These are phyloP conservation scores for Stenolophus ochropezus DNA, from an alignment of 2,888 invertebrate species.

Conservation along the genomic window DNA sequence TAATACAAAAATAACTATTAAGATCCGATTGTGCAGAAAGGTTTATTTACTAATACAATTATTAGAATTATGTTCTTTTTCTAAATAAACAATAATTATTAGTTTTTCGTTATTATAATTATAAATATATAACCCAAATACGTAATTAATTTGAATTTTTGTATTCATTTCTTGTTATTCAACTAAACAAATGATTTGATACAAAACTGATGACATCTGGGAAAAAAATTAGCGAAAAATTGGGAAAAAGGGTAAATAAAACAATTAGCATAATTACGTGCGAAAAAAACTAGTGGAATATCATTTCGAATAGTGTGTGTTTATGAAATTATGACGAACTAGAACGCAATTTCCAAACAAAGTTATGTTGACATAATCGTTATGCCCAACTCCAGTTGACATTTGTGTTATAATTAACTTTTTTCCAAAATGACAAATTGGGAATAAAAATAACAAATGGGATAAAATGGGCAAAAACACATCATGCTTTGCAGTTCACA, in stretches of 20 bases:
- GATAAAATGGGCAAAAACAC: slow-evolving; percentile 1
- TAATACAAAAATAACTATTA: too few species aligned
- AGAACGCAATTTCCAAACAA: slow-evolving; percentile 10
- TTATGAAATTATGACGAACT: slow-evolving; percentile 30
- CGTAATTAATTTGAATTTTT: too few species aligned
- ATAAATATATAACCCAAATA: too few species aligned
- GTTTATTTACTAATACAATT: too few species aligned
- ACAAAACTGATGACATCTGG: too few species aligned
- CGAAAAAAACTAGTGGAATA: neutral
- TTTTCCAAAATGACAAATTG: slow-evolving; percentile 27
- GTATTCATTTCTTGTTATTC: too few species aligned
- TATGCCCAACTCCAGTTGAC: slow-evolving; percentile 19
- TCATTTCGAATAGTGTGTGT: slow-evolving; percentile 1
- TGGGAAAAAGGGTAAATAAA: neutral
- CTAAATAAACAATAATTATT: too few species aligned
- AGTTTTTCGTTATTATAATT: too few species aligned
- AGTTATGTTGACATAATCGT: slow-evolving; percentile 28
- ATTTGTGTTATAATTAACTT: slow-evolving; percentile 24
- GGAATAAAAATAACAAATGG: slow-evolving; percentile 16
- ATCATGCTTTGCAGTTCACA: neutral
- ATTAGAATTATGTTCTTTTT: too few species aligned
- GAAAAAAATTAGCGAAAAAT: neutral
- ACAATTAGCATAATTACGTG: neutral
- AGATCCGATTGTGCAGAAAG: too few species aligned
- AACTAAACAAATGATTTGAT: too few species aligned